Evolutionary conservation across 1,140 invertebrate species (phyloP).

Genomic region (honey bee (Apis mellifera)): Amel_HAv3.1 CM009944.2:8414001-8414500

Average conservation of each 20-base stretch:
- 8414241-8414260: slow-evolving; percentile 57
- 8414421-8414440: slow-evolving; percentile 13
- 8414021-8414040: slow-evolving; percentile 43
- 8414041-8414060: slow-evolving; percentile 52
- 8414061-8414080: slow-evolving; percentile 50
- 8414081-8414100: slow-evolving; percentile 26
- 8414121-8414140: slow-evolving; percentile 15
- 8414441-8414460: slow-evolving; percentile 26
- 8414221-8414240: slow-evolving; percentile 57
- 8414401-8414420: slow-evolving; percentile 7
- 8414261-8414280: slow-evolving; percentile 44
- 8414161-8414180: not conserved
- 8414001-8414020: slow-evolving; percentile 58
- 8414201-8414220: slow-evolving; percentile 65
- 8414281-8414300: slow-evolving; percentile 26
- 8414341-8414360: slow-evolving; percentile 5
- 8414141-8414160: slow-evolving; percentile 23
- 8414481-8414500: not conserved
- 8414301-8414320: not conserved
- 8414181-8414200: slow-evolving; percentile 53
- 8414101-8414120: slow-evolving; percentile 35
- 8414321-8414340: slow-evolving; percentile 36
- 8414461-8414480: slow-evolving; percentile 20
- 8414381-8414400: slow-evolving; percentile 21
- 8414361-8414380: slow-evolving; percentile 3